phyloP scores from a whole-genome alignment of 2,113 vertebrate genomes.

The Aegithalos caudatus region DNA sequence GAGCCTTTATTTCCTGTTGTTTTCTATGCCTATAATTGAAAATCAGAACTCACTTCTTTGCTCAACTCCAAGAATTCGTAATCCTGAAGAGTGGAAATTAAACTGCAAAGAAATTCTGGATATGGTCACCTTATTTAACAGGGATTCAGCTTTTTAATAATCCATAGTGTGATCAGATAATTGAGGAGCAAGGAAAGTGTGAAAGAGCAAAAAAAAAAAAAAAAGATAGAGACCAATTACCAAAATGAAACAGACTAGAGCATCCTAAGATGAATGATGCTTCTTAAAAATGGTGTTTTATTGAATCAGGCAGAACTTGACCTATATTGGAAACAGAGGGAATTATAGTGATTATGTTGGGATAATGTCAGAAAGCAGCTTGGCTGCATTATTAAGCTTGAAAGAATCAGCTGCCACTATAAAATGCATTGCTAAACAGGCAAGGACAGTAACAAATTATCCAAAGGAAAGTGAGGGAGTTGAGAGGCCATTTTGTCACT shows the following conservation, averaged over 20 bases:
- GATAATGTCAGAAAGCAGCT: conserved; percentile 26
- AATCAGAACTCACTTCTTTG: background rate
- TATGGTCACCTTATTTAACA: background rate
- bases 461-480: background rate
- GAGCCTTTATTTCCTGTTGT: background rate
- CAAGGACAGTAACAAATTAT: conserved; percentile 12
- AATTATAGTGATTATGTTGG: conserved; percentile 48
- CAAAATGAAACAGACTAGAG: conserved; percentile 35
- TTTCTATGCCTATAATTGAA: background rate
- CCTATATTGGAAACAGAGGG: conserved; percentile 33
- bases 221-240: conserved; percentile 10
- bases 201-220: conserved; percentile 44
- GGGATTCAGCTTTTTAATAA: conserved; percentile 7
- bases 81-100: background rate
- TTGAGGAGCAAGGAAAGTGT: background rate
- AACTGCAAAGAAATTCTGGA: background rate
- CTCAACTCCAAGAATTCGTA: background rate
- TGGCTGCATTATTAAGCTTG: conserved; percentile 16
- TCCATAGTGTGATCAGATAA: background rate
- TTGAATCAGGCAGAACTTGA: conserved; percentile 42
- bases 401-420: conserved; percentile 12
- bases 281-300: conserved; percentile 32
- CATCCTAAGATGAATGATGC: conserved; percentile 36
- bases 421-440: background rate
- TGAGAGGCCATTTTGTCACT: background rate